These are phyloP conservation scores for Hexactinellida sp. DNA, from an alignment of 37 sponge, comb jelly and placozoan species.

Conservation along the genomic window DNA sequence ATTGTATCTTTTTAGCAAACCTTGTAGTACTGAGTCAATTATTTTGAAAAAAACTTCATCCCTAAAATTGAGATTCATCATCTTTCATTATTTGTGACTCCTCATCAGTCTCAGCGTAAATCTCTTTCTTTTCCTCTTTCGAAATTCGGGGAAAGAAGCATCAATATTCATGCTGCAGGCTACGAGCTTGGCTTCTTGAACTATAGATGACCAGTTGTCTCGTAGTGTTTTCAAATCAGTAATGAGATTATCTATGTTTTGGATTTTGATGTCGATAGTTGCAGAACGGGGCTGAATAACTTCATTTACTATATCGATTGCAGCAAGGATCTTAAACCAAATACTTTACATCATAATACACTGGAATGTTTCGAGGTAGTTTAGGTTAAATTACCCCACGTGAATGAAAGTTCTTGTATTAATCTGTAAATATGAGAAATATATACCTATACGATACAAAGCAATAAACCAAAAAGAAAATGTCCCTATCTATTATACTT, in stretches of 20 bases:
- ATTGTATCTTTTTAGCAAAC: not conserved
- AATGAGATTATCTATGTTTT: not conserved
- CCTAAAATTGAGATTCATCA: not conserved
- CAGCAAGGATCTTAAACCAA: too few relatives aligned
- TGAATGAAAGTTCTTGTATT: too few relatives aligned
- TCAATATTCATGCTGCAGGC: not conserved
- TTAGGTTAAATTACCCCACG: too few relatives aligned
- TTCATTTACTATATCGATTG: too few relatives aligned
- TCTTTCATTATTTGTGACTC: not conserved
- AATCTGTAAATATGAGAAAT: too few relatives aligned
- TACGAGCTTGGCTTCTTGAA: not conserved
- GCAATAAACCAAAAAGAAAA: too few relatives aligned
- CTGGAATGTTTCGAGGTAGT: too few relatives aligned
- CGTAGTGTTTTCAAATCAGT: not conserved
- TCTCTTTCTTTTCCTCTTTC: not conserved
- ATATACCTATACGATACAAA: too few relatives aligned
- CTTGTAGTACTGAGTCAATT: not conserved
- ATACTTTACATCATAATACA: too few relatives aligned
- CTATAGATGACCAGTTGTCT: not conserved
- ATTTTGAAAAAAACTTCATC: not conserved
- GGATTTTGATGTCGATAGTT: not conserved
- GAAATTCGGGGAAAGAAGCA: not conserved
- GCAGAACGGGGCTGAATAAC: too few relatives aligned
- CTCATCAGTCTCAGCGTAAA: not conserved
- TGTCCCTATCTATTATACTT: too few relatives aligned